These are phyloP conservation scores for Drosophila kepulauana DNA, from an alignment of 1,140 invertebrate genomes.

Conservation along the genomic window DNA sequence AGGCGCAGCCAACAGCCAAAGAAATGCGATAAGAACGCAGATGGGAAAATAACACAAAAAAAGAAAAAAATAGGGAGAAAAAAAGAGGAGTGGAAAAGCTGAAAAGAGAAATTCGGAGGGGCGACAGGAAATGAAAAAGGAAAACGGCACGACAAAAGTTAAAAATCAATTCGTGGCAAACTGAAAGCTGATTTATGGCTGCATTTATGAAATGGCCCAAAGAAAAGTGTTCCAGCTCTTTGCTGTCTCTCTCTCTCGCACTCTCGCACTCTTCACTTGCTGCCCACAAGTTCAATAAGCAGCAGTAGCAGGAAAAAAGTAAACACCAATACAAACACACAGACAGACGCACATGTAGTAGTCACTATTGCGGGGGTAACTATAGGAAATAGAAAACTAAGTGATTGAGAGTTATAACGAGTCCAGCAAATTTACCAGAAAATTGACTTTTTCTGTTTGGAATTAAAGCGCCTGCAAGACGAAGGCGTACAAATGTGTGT, in stretches of 20 bases:
- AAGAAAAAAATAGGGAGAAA: too few species aligned
- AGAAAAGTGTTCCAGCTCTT: conserved; percentile 25
- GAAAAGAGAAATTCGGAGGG: neutral
- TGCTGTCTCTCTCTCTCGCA: neutral
- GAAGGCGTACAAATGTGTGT: conserved; percentile 29
- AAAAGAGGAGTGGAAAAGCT: too few species aligned
- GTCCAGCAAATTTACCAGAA: conserved; percentile 83
- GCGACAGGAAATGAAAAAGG: conserved; percentile 68
- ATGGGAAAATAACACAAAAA: neutral
- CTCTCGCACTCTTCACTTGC: neutral
- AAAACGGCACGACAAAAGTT: conserved; percentile 64
- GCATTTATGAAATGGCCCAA: conserved; percentile 81
- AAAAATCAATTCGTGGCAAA: conserved; percentile 83
- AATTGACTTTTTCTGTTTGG: conserved; percentile 82
- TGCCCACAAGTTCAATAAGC: conserved; percentile 24
- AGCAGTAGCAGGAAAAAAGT: conserved; percentile 34
- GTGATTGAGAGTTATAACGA: conserved; percentile 83
- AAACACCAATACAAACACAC: conserved; percentile 37
- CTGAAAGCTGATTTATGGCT: conserved; percentile 82
- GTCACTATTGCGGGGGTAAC: conserved; percentile 37
- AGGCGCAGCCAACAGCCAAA: conserved; percentile 64
- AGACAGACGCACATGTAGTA: conserved; percentile 31
- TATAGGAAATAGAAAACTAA: conserved; percentile 80
- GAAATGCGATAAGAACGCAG: conserved; percentile 73
- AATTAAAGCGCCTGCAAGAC: conserved; percentile 60